Evolutionary conservation across 2,888 invertebrate species (phyloP).

Genomic region (Hecatera dysodea): DNA sequence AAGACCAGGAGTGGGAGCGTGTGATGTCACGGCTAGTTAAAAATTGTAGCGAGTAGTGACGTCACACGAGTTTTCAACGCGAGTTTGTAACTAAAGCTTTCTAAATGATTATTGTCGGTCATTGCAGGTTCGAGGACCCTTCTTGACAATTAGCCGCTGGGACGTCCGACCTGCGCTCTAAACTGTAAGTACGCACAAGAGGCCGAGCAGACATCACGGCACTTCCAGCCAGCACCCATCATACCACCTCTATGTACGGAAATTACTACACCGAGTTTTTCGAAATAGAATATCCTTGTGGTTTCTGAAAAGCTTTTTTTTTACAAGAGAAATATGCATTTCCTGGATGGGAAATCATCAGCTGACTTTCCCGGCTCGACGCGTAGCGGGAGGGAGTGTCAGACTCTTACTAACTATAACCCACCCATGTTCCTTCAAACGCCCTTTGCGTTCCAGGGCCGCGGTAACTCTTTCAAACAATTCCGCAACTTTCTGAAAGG

Average conservation of each 20-base stretch:
- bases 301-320: constrained; percentile 9
- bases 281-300: background rate
- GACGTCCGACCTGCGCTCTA: constrained; percentile 92
- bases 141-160: constrained; percentile 96
- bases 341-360: too few species aligned
- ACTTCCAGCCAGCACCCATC: constrained; percentile 60
- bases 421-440: too few species aligned
- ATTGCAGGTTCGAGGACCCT: constrained; percentile 89
- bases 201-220: constrained; percentile 82
- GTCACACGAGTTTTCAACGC: too few species aligned
- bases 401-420: too few species aligned
- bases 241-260: constrained; percentile 28
- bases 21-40: too few species aligned
- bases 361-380: too few species aligned
- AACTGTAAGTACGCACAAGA: constrained; percentile 91
- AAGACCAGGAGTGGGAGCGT: too few species aligned
- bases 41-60: too few species aligned
- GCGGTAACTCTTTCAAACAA: too few species aligned
- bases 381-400: too few species aligned
- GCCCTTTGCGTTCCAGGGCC: too few species aligned
- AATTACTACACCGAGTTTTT: constrained; percentile 21
- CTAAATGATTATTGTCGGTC: background rate
- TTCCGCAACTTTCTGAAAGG: constrained; percentile 10
- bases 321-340: too few species aligned
- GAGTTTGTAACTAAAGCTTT: background rate